Percentiles rank a stretch among this genome's conserved stretches.
phyloP scores from a whole-genome alignment of 2,888 invertebrate species.

The Tinea trinotella region DNA sequence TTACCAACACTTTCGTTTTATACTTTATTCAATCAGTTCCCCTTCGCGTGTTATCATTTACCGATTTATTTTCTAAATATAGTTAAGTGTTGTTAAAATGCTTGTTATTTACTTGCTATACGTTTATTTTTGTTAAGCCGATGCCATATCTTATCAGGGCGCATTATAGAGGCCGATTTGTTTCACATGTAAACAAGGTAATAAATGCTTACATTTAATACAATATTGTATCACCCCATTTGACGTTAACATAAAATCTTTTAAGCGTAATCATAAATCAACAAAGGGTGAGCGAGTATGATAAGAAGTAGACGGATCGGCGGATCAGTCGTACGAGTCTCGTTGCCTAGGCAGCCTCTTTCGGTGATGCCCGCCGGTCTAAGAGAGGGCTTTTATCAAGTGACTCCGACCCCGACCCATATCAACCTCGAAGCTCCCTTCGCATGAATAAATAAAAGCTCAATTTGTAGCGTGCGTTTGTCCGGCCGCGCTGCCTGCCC shows the following conservation, averaged over 20 bases:
- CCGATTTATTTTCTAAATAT: background rate
- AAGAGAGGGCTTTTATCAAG: conserved; percentile 57
- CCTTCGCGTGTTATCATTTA: conserved; percentile 4
- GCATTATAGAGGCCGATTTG: background rate
- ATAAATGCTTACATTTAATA: background rate
- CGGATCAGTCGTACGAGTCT: conserved; percentile 24
- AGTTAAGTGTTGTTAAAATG: background rate
- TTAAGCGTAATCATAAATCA: conserved; percentile 8
- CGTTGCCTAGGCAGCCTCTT: conserved; percentile 19
- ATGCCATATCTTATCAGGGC: background rate
- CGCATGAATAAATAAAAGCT: conserved; percentile 69
- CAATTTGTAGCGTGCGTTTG: conserved; percentile 62
- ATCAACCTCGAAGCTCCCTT: conserved; percentile 54
- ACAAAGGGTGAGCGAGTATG: conserved; percentile 10
- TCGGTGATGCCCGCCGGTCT: conserved; percentile 42
- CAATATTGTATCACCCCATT: background rate
- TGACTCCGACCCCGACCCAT: conserved; percentile 55
- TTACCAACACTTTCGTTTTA: conserved; percentile 10
- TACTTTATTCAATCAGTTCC: conserved; percentile 16
- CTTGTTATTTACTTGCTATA: background rate
- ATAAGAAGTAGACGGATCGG: conserved; percentile 32
- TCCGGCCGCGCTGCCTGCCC: conserved; percentile 40
- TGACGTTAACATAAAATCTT: conserved; percentile 1
- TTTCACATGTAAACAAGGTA: background rate
- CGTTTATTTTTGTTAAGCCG: conserved; percentile 6